These are phyloP conservation scores for Eulemur mongoz DNA, from an alignment of 2,797 vertebrate genomes.

Conservation along the genomic window DNA sequence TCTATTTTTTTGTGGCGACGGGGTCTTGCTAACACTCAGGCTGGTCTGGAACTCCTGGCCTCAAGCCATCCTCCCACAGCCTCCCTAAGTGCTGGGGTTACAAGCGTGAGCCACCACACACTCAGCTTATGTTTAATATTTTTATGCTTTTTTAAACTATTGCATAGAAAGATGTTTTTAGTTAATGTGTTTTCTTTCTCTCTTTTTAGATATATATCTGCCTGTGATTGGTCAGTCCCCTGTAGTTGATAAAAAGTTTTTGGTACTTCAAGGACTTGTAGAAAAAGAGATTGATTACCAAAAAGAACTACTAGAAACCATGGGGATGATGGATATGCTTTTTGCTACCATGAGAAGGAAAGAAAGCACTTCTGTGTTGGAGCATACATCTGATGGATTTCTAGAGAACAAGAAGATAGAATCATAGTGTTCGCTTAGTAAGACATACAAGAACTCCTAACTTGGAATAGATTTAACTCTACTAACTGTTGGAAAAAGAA, in stretches of 20 bases:
- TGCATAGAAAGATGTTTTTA: slow-evolving; percentile 4
- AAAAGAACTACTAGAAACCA: slow-evolving; percentile 93
- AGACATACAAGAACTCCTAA: background rate
- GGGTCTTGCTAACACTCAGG: too few relatives aligned
- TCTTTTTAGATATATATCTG: slow-evolving; percentile 91
- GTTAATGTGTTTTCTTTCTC: slow-evolving; percentile 38
- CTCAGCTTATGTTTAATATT: background rate
- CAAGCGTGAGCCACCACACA: background rate
- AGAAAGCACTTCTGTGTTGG: slow-evolving; percentile 79
- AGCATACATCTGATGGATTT: slow-evolving; percentile 82
- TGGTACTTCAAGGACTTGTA: slow-evolving; percentile 92
- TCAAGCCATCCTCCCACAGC: too few relatives aligned
- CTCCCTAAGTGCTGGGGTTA: background rate
- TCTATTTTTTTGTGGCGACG: too few relatives aligned
- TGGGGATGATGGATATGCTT: slow-evolving; percentile 98
- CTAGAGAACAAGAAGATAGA: slow-evolving; percentile 55
- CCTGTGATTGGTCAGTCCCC: slow-evolving; percentile 92
- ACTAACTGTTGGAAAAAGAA: background rate
- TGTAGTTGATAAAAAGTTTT: slow-evolving; percentile 92
- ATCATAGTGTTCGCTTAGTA: background rate
- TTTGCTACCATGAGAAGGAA: slow-evolving; percentile 92
- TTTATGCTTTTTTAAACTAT: slow-evolving; percentile 20
- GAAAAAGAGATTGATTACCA: slow-evolving; percentile 94
- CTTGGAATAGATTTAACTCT: slow-evolving; percentile 46
- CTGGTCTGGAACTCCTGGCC: too few relatives aligned